Percentiles rank a stretch among this genome's conserved stretches.
Evolutionary conservation across 2,113 vertebrate genomes (phyloP).

Genomic region (Gymnogyps californianus): DNA sequence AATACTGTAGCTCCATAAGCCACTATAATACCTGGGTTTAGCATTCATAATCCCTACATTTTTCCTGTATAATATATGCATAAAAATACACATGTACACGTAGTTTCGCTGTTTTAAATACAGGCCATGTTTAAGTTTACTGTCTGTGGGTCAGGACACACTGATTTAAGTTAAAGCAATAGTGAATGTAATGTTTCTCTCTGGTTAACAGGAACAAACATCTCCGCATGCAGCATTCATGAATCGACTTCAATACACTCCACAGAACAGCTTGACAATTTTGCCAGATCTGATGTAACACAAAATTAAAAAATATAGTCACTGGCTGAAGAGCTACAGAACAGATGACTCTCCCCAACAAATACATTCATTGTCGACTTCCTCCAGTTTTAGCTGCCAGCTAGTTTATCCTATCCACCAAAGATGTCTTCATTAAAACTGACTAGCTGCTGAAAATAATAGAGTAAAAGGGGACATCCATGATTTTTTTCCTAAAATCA

Average conservation of each 20-base stretch:
- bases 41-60: neutral
- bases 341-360: neutral
- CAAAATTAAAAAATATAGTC: neutral
- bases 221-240: fast-evolving
- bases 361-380: neutral
- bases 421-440: neutral
- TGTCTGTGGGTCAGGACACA: neutral
- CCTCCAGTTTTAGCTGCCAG: neutral
- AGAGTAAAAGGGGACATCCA: neutral
- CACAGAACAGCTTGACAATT: neutral
- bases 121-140: neutral
- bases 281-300: neutral
- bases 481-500: neutral
- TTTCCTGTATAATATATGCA: neutral
- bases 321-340: neutral
- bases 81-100: neutral
- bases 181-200: neutral
- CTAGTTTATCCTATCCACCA: neutral
- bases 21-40: neutral
- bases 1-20: neutral
- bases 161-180: neutral
- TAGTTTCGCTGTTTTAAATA: neutral
- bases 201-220: neutral
- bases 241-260: fast-evolving
- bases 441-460: slow-evolving; percentile 10